phyloP scores from a whole-genome alignment of 2,797 vertebrate genomes.

The Spondyliosoma cantharus region DNA sequence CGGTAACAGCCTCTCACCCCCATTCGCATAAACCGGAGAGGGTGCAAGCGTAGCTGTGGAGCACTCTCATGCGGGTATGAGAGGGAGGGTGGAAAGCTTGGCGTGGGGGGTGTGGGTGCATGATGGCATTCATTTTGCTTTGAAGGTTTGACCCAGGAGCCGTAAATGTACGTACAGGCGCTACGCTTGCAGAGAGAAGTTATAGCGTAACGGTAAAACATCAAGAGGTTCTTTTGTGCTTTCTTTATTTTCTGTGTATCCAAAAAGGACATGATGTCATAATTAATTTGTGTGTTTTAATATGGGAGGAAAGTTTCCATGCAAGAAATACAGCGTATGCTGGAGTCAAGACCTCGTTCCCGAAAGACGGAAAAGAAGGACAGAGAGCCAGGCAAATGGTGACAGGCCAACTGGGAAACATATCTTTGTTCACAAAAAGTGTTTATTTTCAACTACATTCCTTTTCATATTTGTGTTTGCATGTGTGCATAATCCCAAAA shows the following conservation, averaged over 20 bases:
- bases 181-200: slow-evolving; percentile 44
- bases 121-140: slow-evolving; percentile 59
- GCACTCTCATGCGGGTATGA: slow-evolving; percentile 64
- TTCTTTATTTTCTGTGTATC: background rate
- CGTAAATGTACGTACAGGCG: slow-evolving; percentile 31
- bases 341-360: slow-evolving; percentile 54
- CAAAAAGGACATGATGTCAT: slow-evolving; percentile 41
- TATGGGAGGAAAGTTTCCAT: slow-evolving; percentile 52
- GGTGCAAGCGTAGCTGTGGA: slow-evolving; percentile 61
- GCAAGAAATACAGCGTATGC: slow-evolving; percentile 53
- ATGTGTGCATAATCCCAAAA: slow-evolving; percentile 2
- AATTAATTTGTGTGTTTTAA: slow-evolving; percentile 56
- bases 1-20: slow-evolving; percentile 77
- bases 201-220: slow-evolving; percentile 22
- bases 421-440: background rate
- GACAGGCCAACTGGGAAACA: slow-evolving; percentile 30
- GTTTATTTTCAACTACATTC: background rate
- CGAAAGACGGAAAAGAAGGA: slow-evolving; percentile 57
- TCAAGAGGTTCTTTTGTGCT: slow-evolving; percentile 10
- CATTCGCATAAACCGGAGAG: slow-evolving; percentile 59
- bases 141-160: slow-evolving; percentile 56
- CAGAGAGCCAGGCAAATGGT: slow-evolving; percentile 41
- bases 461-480: slow-evolving; percentile 7
- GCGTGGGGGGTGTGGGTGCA: slow-evolving; percentile 32
- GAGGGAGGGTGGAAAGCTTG: slow-evolving; percentile 37